These are phyloP conservation scores for Cerceris rybyensis DNA, from an alignment of 2,888 invertebrate species.

Conservation along the genomic window DNA sequence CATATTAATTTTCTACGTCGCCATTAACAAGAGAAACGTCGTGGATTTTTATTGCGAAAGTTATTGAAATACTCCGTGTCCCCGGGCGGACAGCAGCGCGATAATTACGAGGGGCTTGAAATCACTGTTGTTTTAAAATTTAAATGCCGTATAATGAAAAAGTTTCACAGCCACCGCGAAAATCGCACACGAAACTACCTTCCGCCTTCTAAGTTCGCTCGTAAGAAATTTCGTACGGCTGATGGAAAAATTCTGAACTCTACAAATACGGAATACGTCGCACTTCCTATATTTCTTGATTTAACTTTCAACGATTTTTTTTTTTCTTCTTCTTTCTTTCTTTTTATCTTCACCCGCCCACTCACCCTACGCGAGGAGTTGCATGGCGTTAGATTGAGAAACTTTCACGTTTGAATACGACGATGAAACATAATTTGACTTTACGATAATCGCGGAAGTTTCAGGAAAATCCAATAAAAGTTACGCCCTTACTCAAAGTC, in stretches of 20 bases:
- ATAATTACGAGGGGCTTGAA: slow-evolving; percentile 1
- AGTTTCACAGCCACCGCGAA: neutral
- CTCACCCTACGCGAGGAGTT: neutral
- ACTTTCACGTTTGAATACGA: slow-evolving; percentile 43
- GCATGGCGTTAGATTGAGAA: slow-evolving; percentile 21
- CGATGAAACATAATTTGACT: slow-evolving; percentile 40
- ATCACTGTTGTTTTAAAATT: slow-evolving; percentile 7
- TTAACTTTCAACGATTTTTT: slow-evolving; percentile 8
- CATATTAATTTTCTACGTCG: neutral
- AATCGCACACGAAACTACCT: neutral
- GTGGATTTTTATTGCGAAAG: neutral
- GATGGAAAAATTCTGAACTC: slow-evolving; percentile 6
- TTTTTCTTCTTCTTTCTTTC: neutral
- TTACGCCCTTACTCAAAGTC: slow-evolving; percentile 16
- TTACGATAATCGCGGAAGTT: slow-evolving; percentile 38
- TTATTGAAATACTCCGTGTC: neutral
- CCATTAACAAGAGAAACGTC: neutral
- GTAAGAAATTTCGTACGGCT: slow-evolving; percentile 7
- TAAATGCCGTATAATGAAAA: slow-evolving; percentile 5
- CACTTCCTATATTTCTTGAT: neutral
- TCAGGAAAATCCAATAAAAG: slow-evolving; percentile 42
- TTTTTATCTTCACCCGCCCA: neutral
- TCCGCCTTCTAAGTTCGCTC: neutral
- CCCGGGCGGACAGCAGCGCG: neutral
- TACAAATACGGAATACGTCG: slow-evolving; percentile 6